These are phyloP conservation scores for Zootoca vivipara DNA, from an alignment of 2,113 vertebrate genomes.

Conservation along the genomic window DNA sequence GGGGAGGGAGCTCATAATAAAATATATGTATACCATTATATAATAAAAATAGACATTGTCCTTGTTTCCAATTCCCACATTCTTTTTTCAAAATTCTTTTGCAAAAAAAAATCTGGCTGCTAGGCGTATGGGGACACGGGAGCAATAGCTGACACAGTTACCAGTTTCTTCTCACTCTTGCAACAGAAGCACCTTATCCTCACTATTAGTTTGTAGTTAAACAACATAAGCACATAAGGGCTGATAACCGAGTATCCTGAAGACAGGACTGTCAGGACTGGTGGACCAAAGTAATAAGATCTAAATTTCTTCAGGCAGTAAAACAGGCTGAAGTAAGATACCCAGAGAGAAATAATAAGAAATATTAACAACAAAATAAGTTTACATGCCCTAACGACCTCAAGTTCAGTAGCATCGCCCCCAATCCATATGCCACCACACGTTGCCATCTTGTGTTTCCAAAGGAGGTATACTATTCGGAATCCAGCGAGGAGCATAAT, in stretches of 20 bases:
- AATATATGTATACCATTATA: neutral
- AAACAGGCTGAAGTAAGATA: conserved; percentile 68
- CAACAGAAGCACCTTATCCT: conserved; percentile 62
- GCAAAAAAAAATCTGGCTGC: neutral
- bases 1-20: neutral
- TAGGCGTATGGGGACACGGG: conserved; percentile 56
- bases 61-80: neutral
- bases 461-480: conserved; percentile 57
- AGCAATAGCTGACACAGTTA: neutral
- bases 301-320: conserved; percentile 59
- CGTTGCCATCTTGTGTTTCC: conserved; percentile 50
- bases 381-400: conserved; percentile 68
- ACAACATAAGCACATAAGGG: conserved; percentile 68
- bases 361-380: conserved; percentile 66
- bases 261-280: conserved; percentile 61
- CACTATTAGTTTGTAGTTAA: conserved; percentile 67
- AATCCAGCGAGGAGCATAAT: conserved; percentile 58
- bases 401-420: conserved; percentile 63
- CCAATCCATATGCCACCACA: conserved; percentile 71
- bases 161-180: conserved; percentile 26
- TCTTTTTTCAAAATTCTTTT: neutral
- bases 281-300: conserved; percentile 49
- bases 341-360: conserved; percentile 65
- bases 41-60: neutral
- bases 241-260: conserved; percentile 68